Evolutionary conservation across 2,888 invertebrate species (phyloP), one percentile per base, ranked within the genome.

Genomic region (Serrognathus titanus): DNA sequence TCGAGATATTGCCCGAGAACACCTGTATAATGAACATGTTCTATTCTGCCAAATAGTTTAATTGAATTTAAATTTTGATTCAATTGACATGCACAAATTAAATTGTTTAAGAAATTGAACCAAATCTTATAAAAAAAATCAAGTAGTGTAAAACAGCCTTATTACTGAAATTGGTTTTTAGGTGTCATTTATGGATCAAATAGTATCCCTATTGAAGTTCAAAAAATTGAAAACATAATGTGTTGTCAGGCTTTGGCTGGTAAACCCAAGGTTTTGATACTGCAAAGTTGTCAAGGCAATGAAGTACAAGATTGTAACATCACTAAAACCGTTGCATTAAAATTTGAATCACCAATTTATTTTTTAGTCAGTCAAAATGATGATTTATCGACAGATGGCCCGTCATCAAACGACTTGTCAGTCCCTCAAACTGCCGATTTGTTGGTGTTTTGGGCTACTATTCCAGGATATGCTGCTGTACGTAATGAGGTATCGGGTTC

Each of bases 241-340:
- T 77, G 79, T 40, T 67, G 64, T 5, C 41, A 37, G 12, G 62
- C 66, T 48, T 71, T 84, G 13, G 60, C 67, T 2, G 73, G 76
- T 2, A 82, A 82, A 65, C 81, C 82, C 9, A 85, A 84, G 73
- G 66, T 84, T 51, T 67, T 84, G 1, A 78, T 85, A 47, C 74
- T 84, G 39, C 84, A 85, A 70, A 81, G 84, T 0, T 85, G 85
- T 58, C 85, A 84, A 69, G 82, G 81, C 35, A 68, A 61, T 3
- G 53, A 64, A 40, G 71, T 71, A 39, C 72, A 71, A 61, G 65
- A 63, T 65, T 45, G 72, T 75, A 67, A 59, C 58, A 31, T 24
- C 9, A 43, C 31, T 36, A 54, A 51, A 38, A 12, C 48, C 12
- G 24, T 7, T 7, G 59, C 48, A 48, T 48, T 51, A 5, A 56